phyloP scores from a whole-genome alignment of 2,797 vertebrate genomes.

The Pseudocheirus occidentalis region DNA sequence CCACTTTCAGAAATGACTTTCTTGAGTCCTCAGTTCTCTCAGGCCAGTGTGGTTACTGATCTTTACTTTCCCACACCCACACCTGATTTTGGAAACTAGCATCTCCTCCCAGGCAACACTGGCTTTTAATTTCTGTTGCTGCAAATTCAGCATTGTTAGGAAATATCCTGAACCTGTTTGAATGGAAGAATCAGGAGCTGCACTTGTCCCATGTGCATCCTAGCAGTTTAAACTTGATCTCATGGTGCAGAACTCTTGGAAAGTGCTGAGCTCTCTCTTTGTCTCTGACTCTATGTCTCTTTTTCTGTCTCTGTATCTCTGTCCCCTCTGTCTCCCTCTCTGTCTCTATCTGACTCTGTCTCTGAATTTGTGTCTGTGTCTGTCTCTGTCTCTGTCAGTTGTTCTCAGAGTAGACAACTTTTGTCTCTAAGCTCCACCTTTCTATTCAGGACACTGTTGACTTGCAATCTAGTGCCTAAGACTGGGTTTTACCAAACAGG shows the following conservation, averaged over 20 bases:
- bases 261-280: neutral
- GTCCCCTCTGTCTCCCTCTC: neutral
- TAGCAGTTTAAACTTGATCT: neutral
- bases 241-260: neutral
- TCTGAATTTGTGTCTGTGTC: too few species aligned
- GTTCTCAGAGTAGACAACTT: neutral
- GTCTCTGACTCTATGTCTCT: neutral
- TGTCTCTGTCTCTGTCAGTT: neutral
- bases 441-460: neutral
- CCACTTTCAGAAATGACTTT: neutral
- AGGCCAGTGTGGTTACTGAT: neutral
- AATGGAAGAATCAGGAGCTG: neutral
- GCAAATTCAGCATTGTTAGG: neutral
- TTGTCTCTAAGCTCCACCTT: neutral
- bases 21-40: neutral
- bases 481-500: neutral
- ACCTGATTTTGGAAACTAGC: neutral
- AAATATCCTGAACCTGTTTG: neutral
- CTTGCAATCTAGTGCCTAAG: neutral
- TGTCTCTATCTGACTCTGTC: too few species aligned
- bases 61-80: neutral
- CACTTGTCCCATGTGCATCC: neutral
- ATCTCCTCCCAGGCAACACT: neutral
- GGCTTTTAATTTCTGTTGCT: neutral
- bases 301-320: too few species aligned